Evolutionary conservation across 2,113 vertebrate genomes (phyloP), one percentile per base, ranked within the genome.

Genomic region (Prinia subflava): DNA sequence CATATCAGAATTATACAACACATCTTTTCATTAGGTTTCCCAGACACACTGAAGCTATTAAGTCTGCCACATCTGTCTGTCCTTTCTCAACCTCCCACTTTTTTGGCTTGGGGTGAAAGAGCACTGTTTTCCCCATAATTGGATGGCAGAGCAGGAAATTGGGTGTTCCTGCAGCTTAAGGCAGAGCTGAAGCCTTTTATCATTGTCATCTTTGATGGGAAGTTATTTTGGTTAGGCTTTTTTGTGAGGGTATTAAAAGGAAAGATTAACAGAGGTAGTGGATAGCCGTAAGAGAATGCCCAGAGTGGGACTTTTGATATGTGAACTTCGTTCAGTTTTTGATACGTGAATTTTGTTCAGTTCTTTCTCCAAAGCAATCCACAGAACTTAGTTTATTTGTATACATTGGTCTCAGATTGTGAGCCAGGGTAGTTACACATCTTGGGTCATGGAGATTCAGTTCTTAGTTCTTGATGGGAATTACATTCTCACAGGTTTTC

Each of bases 51-150:
- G 60, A 75, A 86, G 64, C 35, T 85, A 52, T 88, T 83, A 87
- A 92, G 30, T 82, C 69, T 91, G 77, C 56, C 84, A 91, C 87
- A 84, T 96, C 56, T 96, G 76, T 53, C 55, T 91, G 64, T 94
- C 87, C 83, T 94, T 96, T 92, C 81, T 75, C 5, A 10, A 92
- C 71, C 68, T 89, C 91, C 80, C 89, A 92, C 60, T 46, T 92
- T 87, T 92, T 84, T 78, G 62, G 69, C 81, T 91, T 70, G 44
- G 56, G 52, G 77, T 92, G 41, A 94, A 89, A 89, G 56, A 92
- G 17, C 52, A 87, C 35, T 52, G 28, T 73, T 76, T 69, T 56
- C 76, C 44, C 63, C 68, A 22, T 62, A 83, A 77, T 13, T 8
- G 7, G 60, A 62, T 65, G 47, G n/a, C 46, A 89, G 33, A 73